Conservation (phyloP, 2,113 vertebrate species). For the Vanacampus margaritifer region DNA sequence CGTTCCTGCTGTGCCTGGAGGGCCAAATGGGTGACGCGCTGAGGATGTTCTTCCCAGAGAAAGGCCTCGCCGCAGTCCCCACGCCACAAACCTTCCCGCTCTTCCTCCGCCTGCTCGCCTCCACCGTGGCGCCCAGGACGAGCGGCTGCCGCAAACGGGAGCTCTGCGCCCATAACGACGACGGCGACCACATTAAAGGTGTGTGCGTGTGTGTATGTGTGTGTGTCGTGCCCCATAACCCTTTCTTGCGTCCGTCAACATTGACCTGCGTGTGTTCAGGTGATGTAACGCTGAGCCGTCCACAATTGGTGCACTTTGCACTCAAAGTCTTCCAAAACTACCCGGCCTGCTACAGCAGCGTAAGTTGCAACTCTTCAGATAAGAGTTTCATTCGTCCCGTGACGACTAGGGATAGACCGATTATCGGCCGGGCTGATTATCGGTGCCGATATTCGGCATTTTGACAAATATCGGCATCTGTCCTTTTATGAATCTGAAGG, state of each 20-base stretch:
- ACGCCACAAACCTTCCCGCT: constrained; percentile 50
- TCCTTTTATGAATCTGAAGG: too few relatives aligned
- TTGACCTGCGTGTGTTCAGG: constrained; percentile 13
- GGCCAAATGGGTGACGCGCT: constrained; percentile 46
- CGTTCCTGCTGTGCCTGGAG: constrained; percentile 56
- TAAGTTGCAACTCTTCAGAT: constrained; percentile 32
- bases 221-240: too few relatives aligned
- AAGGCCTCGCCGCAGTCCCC: constrained; percentile 40
- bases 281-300: constrained; percentile 35
- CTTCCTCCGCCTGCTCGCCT: constrained; percentile 63
- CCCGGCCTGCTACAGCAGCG: constrained; percentile 45
- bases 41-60: constrained; percentile 22
- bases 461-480: too few relatives aligned
- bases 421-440: too few relatives aligned
- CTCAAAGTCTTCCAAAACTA: constrained; percentile 56
- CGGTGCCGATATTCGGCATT: too few relatives aligned
- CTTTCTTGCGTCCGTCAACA: neutral
- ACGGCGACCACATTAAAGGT: constrained; percentile 62
- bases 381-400: neutral
- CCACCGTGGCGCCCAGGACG: constrained; percentile 43
- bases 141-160: neutral
- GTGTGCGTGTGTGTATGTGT: neutral
- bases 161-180: constrained; percentile 16
- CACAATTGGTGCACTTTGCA: constrained; percentile 62
- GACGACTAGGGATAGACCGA: too few relatives aligned